Conservation (phyloP, 2,797 vertebrate species). For the Onychomys arenicola region DNA sequence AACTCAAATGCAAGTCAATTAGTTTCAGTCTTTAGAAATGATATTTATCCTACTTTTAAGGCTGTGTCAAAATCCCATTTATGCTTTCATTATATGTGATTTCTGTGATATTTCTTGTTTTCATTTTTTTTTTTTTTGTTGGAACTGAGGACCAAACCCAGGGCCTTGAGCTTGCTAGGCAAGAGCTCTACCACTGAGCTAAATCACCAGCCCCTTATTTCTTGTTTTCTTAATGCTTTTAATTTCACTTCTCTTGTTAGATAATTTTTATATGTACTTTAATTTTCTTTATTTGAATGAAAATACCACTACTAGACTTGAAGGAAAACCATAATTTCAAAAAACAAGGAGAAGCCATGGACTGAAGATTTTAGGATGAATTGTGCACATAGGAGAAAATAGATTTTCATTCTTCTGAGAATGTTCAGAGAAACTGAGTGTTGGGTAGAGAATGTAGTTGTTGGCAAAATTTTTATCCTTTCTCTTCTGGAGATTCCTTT, state of each 20-base stretch:
- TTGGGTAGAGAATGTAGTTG: not conserved
- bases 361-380: not conserved
- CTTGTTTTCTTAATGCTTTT: slow-evolving; percentile 46
- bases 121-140: slow-evolving; percentile 59
- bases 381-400: not conserved
- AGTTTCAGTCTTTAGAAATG: slow-evolving; percentile 5
- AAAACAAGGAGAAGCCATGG: not conserved
- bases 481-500: not conserved
- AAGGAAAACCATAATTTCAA: not conserved
- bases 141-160: too few relatives aligned
- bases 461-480: not conserved
- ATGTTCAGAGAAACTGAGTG: not conserved
- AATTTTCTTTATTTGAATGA: slow-evolving; percentile 5
- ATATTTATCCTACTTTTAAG: not conserved
- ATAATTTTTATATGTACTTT: not conserved
- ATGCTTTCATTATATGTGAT: slow-evolving; percentile 4
- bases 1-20: slow-evolving; percentile 42
- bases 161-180: too few relatives aligned
- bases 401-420: not conserved
- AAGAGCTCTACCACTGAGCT: too few relatives aligned
- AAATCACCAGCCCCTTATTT: too few relatives aligned
- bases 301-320: not conserved
- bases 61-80: not conserved
- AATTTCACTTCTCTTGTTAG: not conserved
- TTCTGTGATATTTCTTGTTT: slow-evolving; percentile 42